A percentile compares a stretch with the other conserved stretches of the same genome.
Evolutionary conservation across 2,797 vertebrate species (phyloP).

Genomic region (Hoplostethus atlanticus): DNA sequence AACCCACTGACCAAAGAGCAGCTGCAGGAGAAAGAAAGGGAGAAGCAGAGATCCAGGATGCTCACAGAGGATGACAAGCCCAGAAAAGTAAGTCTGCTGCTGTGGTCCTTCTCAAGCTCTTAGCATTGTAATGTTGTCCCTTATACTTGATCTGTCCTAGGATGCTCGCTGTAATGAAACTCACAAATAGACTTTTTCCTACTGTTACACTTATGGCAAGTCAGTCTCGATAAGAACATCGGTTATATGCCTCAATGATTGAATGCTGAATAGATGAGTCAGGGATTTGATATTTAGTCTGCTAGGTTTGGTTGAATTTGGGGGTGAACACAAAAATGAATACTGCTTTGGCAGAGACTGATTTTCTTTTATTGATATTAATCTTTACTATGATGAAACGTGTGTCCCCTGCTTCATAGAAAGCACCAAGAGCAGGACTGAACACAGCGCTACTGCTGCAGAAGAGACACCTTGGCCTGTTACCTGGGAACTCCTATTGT

Average conservation of each 20-base stretch:
- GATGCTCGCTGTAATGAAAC: background rate
- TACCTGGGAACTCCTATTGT: constrained; percentile 88
- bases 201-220: background rate
- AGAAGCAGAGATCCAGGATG: constrained; percentile 87
- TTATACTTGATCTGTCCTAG: background rate
- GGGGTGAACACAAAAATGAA: background rate
- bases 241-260: background rate
- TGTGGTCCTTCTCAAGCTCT: background rate
- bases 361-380: constrained; percentile 3
- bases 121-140: background rate
- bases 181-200: background rate
- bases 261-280: background rate
- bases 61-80: constrained; percentile 89
- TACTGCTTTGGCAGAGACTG: background rate
- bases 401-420: constrained; percentile 76
- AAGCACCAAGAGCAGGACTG: constrained; percentile 87
- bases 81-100: constrained; percentile 82
- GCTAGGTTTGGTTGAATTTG: background rate
- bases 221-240: no score
- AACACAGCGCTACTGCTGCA: constrained; percentile 89
- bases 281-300: background rate
- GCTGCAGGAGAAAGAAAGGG: constrained; percentile 87
- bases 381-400: background rate
- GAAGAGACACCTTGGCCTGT: constrained; percentile 90
- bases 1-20: constrained; percentile 95